Evolutionary conservation across 2,888 invertebrate genomes (phyloP).

Genomic region (Platycheirus rosarum): DNA sequence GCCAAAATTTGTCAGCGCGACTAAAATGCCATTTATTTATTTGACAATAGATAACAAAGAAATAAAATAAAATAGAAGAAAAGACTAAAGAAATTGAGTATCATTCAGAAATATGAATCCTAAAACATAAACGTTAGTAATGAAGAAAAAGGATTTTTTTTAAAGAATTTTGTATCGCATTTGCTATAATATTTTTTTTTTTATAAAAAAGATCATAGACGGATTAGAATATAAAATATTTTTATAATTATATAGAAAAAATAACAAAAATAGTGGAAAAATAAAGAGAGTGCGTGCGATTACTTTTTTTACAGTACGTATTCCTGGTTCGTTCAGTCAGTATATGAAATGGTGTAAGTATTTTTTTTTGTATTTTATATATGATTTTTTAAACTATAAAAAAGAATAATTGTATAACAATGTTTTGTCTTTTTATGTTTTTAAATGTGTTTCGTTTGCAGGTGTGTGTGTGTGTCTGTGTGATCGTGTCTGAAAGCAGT

Average conservation of each 20-base stretch:
- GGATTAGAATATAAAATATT: slow-evolving; percentile 43
- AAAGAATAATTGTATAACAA: slow-evolving; percentile 43
- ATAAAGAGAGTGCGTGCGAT: slow-evolving; percentile 43
- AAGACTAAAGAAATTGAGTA: slow-evolving; percentile 48
- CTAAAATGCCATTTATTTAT: slow-evolving; percentile 39
- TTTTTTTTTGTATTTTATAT: slow-evolving; percentile 28
- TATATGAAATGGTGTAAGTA: slow-evolving; percentile 68
- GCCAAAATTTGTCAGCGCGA: slow-evolving; percentile 77
- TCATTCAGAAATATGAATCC: slow-evolving; percentile 62
- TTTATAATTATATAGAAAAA: slow-evolving; percentile 25
- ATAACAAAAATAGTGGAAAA: slow-evolving; percentile 53
- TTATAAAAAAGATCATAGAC: slow-evolving; percentile 45
- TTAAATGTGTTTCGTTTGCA: slow-evolving; percentile 40
- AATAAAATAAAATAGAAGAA: neutral
- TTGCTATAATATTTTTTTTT: slow-evolving; percentile 49
- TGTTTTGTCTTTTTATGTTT: slow-evolving; percentile 34
- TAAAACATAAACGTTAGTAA: slow-evolving; percentile 40
- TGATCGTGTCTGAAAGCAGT: slow-evolving; percentile 67
- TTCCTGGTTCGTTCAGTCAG: slow-evolving; percentile 78
- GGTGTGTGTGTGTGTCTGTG: slow-evolving; percentile 60
- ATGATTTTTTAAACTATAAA: slow-evolving; percentile 10
- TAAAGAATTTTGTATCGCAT: slow-evolving; percentile 73
- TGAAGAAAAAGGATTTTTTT: slow-evolving; percentile 3
- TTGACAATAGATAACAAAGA: slow-evolving; percentile 13
- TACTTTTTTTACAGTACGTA: slow-evolving; percentile 72